These are phyloP conservation scores for Temnothorax longispinosus DNA, from an alignment of 1,140 invertebrate species.

Conservation along the genomic window DNA sequence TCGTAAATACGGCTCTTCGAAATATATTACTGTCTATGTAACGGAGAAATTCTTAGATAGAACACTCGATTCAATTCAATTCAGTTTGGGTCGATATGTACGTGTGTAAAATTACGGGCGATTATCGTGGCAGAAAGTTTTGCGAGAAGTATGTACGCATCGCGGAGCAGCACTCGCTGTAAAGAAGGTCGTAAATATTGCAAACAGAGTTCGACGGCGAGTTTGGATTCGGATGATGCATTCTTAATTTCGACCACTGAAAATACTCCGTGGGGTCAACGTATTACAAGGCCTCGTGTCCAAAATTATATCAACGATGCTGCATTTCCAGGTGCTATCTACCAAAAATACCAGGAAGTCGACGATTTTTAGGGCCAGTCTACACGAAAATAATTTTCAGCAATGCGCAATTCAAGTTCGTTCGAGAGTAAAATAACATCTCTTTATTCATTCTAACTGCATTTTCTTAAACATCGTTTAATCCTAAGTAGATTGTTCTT, in stretches of 20 bases:
- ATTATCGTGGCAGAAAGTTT: constrained; percentile 45
- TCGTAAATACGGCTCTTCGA: constrained; percentile 39
- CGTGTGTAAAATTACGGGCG: constrained; percentile 18
- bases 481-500: background rate
- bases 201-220: constrained; percentile 36
- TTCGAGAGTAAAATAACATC: background rate
- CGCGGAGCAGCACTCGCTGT: constrained; percentile 6
- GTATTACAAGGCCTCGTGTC: constrained; percentile 30
- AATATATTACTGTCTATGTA: constrained; percentile 28
- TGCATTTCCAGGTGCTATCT: background rate
- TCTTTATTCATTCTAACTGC: background rate
- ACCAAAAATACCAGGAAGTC: constrained; percentile 5
- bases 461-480: background rate
- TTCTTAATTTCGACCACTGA: constrained; percentile 38
- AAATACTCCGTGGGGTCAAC: constrained; percentile 52
- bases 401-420: background rate
- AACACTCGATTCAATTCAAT: background rate
- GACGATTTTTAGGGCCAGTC: background rate
- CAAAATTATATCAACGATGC: constrained; percentile 20
- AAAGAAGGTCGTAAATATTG: constrained; percentile 53
- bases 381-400: background rate
- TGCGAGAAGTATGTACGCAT: constrained; percentile 4
- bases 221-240: constrained; percentile 32
- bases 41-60: constrained; percentile 2
- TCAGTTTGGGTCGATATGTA: background rate